Conservation (phyloP, 2,888 invertebrate genomes). For the Nymphalis polychloros region DNA sequence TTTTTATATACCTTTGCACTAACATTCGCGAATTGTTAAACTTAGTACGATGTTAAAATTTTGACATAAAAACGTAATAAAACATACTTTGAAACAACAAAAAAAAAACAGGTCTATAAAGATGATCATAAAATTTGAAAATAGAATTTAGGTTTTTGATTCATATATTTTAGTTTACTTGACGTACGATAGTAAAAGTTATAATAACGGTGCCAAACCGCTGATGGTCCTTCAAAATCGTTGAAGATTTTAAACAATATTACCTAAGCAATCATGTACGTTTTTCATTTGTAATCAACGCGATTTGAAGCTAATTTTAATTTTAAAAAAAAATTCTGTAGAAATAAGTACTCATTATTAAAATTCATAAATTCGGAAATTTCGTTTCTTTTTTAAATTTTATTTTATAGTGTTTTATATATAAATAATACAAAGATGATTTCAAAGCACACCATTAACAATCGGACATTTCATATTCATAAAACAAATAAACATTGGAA, state of each 20-base stretch:
- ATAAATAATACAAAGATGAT: neutral
- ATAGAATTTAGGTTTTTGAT: slow-evolving; percentile 16
- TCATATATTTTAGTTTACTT: slow-evolving; percentile 21
- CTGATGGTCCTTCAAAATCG: slow-evolving; percentile 30
- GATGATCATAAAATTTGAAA: slow-evolving; percentile 14
- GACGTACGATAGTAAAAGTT: slow-evolving; percentile 14
- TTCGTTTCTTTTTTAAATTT: too few species aligned
- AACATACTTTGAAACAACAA: neutral
- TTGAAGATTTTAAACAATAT: neutral
- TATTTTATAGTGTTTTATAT: neutral
- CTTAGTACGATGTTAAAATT: neutral
- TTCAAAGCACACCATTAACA: neutral
- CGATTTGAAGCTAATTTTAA: too few species aligned
- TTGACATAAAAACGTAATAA: neutral
- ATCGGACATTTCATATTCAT: neutral
- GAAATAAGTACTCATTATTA: too few species aligned
- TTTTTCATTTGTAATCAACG: too few species aligned
- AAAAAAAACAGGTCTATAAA: slow-evolving; percentile 9
- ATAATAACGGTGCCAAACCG: slow-evolving; percentile 44
- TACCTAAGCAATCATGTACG: too few species aligned
- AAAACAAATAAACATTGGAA: slow-evolving; percentile 17
- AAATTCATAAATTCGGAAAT: too few species aligned
- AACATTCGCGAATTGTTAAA: neutral
- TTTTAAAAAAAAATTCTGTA: too few species aligned
- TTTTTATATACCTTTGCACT: neutral